phyloP scores from a whole-genome alignment of 2,113 vertebrate species.

The Clarias batrachus region DNA sequence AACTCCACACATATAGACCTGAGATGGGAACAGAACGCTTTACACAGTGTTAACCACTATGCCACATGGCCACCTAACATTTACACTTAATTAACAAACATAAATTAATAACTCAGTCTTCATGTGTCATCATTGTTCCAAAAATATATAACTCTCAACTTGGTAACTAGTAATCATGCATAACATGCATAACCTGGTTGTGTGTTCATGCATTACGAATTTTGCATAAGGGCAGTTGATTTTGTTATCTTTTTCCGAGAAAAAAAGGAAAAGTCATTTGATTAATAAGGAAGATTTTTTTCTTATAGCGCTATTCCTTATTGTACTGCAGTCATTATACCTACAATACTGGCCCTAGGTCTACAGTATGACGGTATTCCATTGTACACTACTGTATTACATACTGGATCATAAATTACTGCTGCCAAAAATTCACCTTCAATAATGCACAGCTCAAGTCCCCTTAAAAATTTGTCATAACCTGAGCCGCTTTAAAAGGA shows the following conservation, averaged over 20 bases:
- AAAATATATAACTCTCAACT: not conserved
- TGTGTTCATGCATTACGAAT: not conserved
- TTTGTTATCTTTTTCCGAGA: not conserved
- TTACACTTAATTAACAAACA: no score
- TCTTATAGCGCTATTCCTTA: not conserved
- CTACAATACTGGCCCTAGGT: not conserved
- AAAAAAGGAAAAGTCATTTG: not conserved
- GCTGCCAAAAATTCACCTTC: not conserved
- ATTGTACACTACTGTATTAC: not conserved
- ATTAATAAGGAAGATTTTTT: not conserved
- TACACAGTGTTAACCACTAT: no score
- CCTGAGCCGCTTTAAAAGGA: conserved; percentile 56
- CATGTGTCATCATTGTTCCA: not conserved
- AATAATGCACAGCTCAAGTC: conserved; percentile 25
- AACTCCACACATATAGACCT: no score
- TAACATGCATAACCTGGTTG: not conserved
- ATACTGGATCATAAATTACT: not conserved
- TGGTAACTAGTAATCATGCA: not conserved
- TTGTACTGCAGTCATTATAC: not conserved
- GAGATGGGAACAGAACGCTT: no score
- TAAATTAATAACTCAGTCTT: not conserved
- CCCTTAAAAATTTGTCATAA: conserved; percentile 21
- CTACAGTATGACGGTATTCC: not conserved
- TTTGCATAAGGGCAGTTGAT: not conserved
- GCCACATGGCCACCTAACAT: no score